Base-by-base conservation (phyloP, 2,113 vertebrate genomes). In the Macrotis lagotis region DNA sequence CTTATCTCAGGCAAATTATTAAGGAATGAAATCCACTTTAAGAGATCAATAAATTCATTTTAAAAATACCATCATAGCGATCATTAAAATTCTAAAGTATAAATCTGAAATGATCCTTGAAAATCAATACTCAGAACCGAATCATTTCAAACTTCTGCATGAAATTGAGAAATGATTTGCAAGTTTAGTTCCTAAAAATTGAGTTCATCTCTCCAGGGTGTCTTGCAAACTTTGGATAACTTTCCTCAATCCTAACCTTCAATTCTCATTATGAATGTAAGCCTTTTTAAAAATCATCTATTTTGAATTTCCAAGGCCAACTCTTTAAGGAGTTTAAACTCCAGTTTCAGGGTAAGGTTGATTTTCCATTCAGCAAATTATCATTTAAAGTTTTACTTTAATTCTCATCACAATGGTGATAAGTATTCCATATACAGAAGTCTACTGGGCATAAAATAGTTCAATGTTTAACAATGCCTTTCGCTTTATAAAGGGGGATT, bases 111-210 rank as follows among this genome's bases (percentile, higher is more conserved):
- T 90, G 92, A 44, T 74, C 7, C 66, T n/a, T 94, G 8, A 37
- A 91, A 0, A 90, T 50, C 4, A 7, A 44, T 50, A 51, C 7
- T 90, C 50, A 93, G 2, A 74, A 55, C 0, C 52, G 1, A 14
- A 19, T 19, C 2, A 74, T 83, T 83, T 22, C 66, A 31, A 50
- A 25, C 26, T 51, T 83, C 48, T 93, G 88, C 53, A 89, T 48
- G 52, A 49, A 91, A 91, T 93, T 92, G 50, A 94, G 92, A 51
- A 44, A 93, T 31, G 89, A 92, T 6, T 93, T 48, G 0, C 91
- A 50, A 0, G 28, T 88, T 0, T 59, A 93, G 3, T 91, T 95
- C 16, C 4, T 88, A 37, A 91, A 19, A 3, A 88, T 83, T 93
- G 31, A 51, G 2, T 59, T 53, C 44, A 91, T 50, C 74, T 91